Evolutionary conservation across 2,888 invertebrate genomes (phyloP).

Genomic region (Ophion slaviceki): DNA sequence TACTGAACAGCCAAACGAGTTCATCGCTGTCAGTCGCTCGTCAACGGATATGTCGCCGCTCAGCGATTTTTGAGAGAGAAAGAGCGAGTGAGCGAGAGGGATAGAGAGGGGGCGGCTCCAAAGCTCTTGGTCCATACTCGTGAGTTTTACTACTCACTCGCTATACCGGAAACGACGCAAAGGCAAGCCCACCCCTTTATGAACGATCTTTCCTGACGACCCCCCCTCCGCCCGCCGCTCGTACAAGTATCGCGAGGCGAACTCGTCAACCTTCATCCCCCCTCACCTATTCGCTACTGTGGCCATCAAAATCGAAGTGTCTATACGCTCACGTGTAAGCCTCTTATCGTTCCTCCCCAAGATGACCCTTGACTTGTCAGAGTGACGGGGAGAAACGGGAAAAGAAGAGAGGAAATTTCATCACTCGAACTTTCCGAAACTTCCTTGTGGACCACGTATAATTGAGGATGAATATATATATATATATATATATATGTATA

Average conservation of each 20-base stretch:
- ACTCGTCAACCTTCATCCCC: neutral
- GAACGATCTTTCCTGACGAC: conserved; percentile 37
- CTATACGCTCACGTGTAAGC: conserved; percentile 6
- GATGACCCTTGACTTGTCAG: conserved; percentile 33
- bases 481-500: neutral
- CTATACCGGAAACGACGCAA: neutral
- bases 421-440: conserved; percentile 1
- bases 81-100: neutral
- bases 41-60: conserved; percentile 26
- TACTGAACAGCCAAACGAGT: neutral
- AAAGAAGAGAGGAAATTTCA: neutral
- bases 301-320: conserved; percentile 5
- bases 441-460: neutral
- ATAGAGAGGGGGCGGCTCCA: neutral
- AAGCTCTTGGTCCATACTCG: neutral
- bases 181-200: conserved; percentile 2
- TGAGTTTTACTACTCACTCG: neutral
- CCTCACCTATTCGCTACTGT: neutral
- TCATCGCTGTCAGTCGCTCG: conserved; percentile 21
- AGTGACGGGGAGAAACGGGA: neutral
- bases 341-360: conserved; percentile 17
- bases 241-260: neutral
- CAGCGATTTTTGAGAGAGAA: neutral
- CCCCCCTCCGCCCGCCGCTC: neutral
- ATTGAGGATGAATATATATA: neutral